phyloP scores from a whole-genome alignment of 2,797 vertebrate genomes.

The Tapera naevia region DNA sequence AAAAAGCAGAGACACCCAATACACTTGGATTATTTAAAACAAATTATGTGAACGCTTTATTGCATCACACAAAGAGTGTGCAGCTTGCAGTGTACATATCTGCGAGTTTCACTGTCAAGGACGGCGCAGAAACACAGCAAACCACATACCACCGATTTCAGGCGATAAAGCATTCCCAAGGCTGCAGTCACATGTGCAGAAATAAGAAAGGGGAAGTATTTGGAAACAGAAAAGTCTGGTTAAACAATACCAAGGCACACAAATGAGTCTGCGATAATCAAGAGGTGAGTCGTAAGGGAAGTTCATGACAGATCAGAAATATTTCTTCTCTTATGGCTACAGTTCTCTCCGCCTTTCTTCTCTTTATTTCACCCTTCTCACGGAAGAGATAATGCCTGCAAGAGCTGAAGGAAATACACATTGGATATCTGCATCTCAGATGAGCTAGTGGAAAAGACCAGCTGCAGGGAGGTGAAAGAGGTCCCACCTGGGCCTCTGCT shows the following conservation, averaged over 20 bases:
- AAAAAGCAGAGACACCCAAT: neutral
- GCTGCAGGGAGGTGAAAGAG: neutral
- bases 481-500: fast-evolving
- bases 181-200: slow-evolving; percentile 1
- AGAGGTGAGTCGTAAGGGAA: neutral
- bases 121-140: neutral
- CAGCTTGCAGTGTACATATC: neutral
- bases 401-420: neutral
- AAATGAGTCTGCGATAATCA: neutral
- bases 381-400: neutral
- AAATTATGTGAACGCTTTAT: neutral
- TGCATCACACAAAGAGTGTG: neutral
- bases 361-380: neutral
- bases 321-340: neutral
- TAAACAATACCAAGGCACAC: neutral
- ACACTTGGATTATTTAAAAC: neutral
- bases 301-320: neutral
- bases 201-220: slow-evolving; percentile 27
- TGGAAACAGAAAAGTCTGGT: neutral
- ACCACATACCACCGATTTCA: neutral
- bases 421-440: neutral
- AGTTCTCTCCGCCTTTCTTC: neutral
- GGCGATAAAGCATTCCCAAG: neutral
- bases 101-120: neutral
- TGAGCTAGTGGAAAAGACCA: neutral